Evolutionary conservation across 2,797 vertebrate species (phyloP).

Genomic region (Acropternis orthonyx): DNA sequence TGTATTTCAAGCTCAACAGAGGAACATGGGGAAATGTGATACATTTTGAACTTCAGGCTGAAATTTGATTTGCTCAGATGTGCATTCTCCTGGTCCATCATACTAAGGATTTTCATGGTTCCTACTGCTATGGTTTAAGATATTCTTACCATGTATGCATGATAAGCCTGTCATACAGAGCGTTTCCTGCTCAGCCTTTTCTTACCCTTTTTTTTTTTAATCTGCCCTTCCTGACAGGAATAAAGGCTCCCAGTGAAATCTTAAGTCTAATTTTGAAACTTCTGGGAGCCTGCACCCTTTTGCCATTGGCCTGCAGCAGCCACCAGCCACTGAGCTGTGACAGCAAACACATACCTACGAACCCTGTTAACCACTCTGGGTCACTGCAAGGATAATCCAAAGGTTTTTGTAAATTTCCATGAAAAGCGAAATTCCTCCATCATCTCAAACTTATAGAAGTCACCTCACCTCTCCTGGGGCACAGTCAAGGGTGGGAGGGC

Average conservation of each 20-base stretch:
- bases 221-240: neutral
- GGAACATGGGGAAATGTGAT: neutral
- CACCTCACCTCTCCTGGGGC: neutral
- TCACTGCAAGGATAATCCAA: neutral
- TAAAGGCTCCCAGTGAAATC: neutral
- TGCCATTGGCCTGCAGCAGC: neutral
- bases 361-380: neutral
- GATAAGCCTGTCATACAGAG: neutral
- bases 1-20: neutral
- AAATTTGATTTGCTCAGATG: neutral
- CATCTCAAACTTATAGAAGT: neutral
- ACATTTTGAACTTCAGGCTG: neutral
- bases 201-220: neutral
- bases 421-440: neutral
- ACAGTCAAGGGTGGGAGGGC: neutral
- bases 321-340: neutral
- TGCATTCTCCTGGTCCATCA: neutral
- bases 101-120: neutral
- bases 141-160: neutral
- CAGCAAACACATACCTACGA: neutral
- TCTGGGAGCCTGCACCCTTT: neutral
- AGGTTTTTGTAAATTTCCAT: neutral
- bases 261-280: neutral
- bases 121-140: neutral
- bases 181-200: neutral